Base-by-base conservation (phyloP, 2,113 vertebrate genomes). In the Serilophus lunatus region DNA sequence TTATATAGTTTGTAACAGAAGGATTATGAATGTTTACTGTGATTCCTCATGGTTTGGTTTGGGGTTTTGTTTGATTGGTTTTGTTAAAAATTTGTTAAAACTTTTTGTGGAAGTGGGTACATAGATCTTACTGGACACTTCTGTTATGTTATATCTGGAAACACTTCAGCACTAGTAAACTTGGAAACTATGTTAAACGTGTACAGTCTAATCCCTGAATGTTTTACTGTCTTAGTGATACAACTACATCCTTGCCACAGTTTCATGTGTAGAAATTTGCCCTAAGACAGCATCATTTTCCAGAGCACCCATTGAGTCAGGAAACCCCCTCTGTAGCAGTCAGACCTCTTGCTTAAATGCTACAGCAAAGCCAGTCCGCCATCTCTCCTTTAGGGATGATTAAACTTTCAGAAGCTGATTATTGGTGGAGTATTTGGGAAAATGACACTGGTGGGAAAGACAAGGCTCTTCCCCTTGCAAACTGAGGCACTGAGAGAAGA, bases 101-200 rank as follows among this genome's bases (percentile, higher is more conserved):
- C 81, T 18, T 7, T 70, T 80, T 76, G 64, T 38, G 66, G 56
- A 63, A 75, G 26, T 59, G 13, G 9, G 4, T 77, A 18, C 50
- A 9, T 23, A n/a, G 25, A 28, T 64, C 45, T 77, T 89, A 60
- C 60, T 82, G 71, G 50, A 42, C 53, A 20, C 45, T 90, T 71
- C 36, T 74, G 26, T 26, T 93, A 90, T 88, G 53, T 53, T 87
- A 6, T 63, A 50, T 85, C 94, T 95, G 85, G 92, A 82, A 82
- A 57, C 28, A 65, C 11, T 85, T 85, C 3, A 8, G 79, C 31
- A 16, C 31, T 57, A 76, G 42, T 36, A 60, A 72, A 87, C 50
- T 65, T 82, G 88, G 78, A 90, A 96, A 79, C 74, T 85, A 59
- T 87, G 90, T 83, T 56, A 82, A 72, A 88, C 17, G 75, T 90